phyloP scores from a whole-genome alignment of 2,113 vertebrate species.

The Hemicordylus capensis region DNA sequence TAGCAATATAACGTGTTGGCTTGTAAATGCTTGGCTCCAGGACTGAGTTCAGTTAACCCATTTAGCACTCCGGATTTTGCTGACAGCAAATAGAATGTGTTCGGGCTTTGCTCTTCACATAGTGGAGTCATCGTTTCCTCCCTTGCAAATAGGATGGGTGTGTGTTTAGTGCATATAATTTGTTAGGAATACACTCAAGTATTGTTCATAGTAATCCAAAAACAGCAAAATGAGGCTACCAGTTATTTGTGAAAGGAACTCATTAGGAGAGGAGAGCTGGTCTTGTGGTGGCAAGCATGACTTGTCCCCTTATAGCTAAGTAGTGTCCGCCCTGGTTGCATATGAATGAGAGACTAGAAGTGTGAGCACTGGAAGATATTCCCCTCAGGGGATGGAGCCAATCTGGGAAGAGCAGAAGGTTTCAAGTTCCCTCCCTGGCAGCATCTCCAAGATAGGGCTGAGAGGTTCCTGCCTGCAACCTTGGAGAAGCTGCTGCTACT shows the following conservation, averaged over 20 bases:
- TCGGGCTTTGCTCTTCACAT: background rate
- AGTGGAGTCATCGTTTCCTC: background rate
- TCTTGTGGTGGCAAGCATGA: too few species aligned
- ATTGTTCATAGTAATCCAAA: background rate
- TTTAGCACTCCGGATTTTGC: constrained; percentile 6
- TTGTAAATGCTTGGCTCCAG: background rate
- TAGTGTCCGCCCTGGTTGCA: too few species aligned
- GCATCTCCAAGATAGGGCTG: too few species aligned
- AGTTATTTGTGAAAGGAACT: background rate
- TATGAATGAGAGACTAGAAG: too few species aligned
- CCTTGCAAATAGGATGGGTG: background rate
- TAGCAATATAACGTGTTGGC: constrained; percentile 16
- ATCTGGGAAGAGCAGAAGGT: too few species aligned
- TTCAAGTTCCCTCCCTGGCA: too few species aligned
- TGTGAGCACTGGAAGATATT: too few species aligned
- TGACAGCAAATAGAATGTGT: background rate
- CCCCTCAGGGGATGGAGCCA: too few species aligned
- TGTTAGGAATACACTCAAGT: background rate
- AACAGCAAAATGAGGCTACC: background rate
- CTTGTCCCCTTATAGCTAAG: too few species aligned
- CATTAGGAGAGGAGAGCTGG: too few species aligned
- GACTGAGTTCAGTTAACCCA: constrained; percentile 10
- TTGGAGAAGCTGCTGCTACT: too few species aligned
- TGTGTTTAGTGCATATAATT: background rate
- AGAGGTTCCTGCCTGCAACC: too few species aligned